phyloP scores from a whole-genome alignment of 2,797 vertebrate species.

The Urocyon cinereoargenteus region DNA sequence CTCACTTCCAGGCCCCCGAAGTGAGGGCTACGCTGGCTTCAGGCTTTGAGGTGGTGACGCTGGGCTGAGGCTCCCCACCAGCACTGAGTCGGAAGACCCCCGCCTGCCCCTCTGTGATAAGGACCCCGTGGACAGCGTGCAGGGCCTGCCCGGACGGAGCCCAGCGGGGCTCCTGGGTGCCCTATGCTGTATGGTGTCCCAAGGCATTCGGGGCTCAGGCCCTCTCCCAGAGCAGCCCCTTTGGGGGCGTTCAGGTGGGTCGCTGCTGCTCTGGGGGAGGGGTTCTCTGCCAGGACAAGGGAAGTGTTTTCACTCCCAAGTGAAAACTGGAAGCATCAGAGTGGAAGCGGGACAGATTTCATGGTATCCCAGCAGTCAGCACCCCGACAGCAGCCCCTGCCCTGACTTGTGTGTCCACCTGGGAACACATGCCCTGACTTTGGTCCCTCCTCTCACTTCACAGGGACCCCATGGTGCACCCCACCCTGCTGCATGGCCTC shows the following conservation, averaged over 20 bases:
- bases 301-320: neutral
- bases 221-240: neutral
- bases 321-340: neutral
- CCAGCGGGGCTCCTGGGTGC: too few species aligned
- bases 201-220: neutral
- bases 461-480: neutral
- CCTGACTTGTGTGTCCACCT: neutral
- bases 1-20: neutral
- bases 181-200: too few species aligned
- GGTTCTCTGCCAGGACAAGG: neutral
- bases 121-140: too few species aligned
- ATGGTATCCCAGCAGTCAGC: neutral
- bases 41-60: neutral
- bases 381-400: neutral
- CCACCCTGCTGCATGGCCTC: accelerated
- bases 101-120: too few species aligned
- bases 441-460: neutral
- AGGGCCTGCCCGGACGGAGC: too few species aligned
- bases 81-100: neutral
- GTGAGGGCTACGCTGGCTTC: accelerated
- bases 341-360: neutral
- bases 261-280: neutral
- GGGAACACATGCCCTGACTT: neutral
- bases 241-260: neutral
- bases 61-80: neutral